A percentile compares a stretch with the other conserved stretches of the same genome.
Evolutionary conservation across 2,113 vertebrate species (phyloP).

Genomic region (Tragelaphus strepsiceros): DNA sequence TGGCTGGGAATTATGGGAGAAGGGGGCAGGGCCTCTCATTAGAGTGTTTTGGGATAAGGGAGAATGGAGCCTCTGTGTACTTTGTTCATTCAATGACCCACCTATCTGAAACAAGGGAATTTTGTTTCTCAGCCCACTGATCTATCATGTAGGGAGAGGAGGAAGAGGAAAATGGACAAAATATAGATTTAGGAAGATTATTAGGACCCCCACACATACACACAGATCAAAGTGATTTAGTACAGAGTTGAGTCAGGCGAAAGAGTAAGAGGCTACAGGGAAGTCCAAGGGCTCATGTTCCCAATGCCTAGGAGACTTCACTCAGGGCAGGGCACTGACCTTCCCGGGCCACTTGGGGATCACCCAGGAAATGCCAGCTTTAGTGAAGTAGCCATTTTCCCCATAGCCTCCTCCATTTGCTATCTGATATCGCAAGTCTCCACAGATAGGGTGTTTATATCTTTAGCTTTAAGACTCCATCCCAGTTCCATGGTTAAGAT

Average conservation of each 20-base stretch:
- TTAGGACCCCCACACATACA: background rate
- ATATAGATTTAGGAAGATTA: background rate
- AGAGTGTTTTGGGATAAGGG: background rate
- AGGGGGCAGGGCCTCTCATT: background rate
- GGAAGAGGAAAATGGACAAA: background rate
- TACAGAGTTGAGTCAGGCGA: background rate
- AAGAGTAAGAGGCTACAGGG: background rate
- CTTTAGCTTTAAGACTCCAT: background rate
- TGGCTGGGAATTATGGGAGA: background rate
- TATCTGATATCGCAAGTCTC: background rate
- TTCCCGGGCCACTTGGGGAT: background rate
- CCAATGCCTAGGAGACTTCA: background rate
- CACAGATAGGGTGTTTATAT: background rate
- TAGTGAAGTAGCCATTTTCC: background rate
- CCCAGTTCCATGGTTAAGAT: background rate
- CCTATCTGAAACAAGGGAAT: conserved; percentile 7
- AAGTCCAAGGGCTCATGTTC: background rate
- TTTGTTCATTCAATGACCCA: background rate
- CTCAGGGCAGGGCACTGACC: background rate
- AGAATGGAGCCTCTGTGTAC: background rate
- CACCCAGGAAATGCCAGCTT: background rate
- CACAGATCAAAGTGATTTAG: background rate
- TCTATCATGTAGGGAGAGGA: background rate
- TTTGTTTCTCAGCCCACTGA: conserved; percentile 20
- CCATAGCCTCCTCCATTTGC: background rate